Evolutionary conservation across 2,113 vertebrate species (phyloP).

Genomic region (Trogon surrucura): DNA sequence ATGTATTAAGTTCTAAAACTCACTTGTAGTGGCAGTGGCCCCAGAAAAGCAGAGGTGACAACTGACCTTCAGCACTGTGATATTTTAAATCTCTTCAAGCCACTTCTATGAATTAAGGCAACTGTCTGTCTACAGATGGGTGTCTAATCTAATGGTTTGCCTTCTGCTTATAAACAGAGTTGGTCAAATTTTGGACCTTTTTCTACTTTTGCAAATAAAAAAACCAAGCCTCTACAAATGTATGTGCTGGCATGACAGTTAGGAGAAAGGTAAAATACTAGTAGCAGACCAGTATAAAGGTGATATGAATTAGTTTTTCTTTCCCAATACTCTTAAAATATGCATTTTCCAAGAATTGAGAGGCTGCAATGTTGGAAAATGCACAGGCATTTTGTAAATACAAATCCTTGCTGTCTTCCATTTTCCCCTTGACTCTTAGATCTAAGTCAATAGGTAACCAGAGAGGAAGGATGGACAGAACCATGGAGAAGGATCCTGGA

Average conservation of each 20-base stretch:
- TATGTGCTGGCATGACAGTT: background rate
- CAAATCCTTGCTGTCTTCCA: background rate
- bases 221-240: background rate
- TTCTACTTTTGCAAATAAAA: background rate
- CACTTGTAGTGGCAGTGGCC: background rate
- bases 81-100: background rate
- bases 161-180: background rate
- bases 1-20: background rate
- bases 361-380: background rate
- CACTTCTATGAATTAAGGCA: background rate
- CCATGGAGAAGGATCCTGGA: background rate
- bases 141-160: background rate
- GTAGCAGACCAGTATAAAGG: background rate
- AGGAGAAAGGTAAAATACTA: background rate
- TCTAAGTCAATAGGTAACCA: background rate
- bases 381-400: background rate
- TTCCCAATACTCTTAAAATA: background rate
- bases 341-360: background rate
- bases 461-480: background rate
- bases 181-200: background rate
- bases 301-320: background rate
- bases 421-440: background rate
- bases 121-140: background rate
- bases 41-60: background rate
- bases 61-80: background rate